These are phyloP conservation scores for Sinodicranocentrus sp. DNA, from an alignment of 2,888 invertebrate genomes.

Conservation along the genomic window DNA sequence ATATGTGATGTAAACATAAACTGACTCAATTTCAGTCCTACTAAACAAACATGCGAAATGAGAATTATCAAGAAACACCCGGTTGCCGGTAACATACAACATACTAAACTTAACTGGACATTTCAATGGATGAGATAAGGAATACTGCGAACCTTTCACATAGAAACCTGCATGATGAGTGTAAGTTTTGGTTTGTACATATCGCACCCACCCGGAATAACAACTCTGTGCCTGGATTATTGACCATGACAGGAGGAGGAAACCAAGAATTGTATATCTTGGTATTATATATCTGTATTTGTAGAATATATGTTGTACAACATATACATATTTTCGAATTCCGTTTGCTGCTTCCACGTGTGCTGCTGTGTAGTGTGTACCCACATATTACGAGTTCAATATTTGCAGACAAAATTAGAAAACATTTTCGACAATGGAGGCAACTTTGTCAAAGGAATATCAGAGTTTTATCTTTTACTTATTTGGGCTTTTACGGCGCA, in stretches of 20 bases:
- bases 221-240: constrained; percentile 34
- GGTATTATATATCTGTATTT: neutral
- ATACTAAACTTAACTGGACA: constrained; percentile 30
- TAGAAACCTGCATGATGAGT: constrained; percentile 17
- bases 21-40: neutral
- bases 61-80: neutral
- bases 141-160: neutral
- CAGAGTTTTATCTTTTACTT: too few species aligned
- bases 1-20: too few species aligned
- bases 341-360: too few species aligned
- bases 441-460: too few species aligned
- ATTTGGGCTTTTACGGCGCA: too few species aligned
- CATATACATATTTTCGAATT: too few species aligned
- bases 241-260: constrained; percentile 55
- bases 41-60: constrained; percentile 12
- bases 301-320: too few species aligned
- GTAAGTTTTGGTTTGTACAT: neutral
- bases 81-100: neutral
- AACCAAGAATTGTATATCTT: neutral
- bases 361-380: too few species aligned
- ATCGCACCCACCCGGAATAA: constrained; percentile 41
- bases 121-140: constrained; percentile 44
- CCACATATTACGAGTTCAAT: too few species aligned
- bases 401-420: too few species aligned
- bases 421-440: too few species aligned